Percentiles rank a stretch among this genome's conserved stretches.
Conservation (phyloP, 2,888 invertebrate species). For the Leptinotarsa tumamoca region DNA sequence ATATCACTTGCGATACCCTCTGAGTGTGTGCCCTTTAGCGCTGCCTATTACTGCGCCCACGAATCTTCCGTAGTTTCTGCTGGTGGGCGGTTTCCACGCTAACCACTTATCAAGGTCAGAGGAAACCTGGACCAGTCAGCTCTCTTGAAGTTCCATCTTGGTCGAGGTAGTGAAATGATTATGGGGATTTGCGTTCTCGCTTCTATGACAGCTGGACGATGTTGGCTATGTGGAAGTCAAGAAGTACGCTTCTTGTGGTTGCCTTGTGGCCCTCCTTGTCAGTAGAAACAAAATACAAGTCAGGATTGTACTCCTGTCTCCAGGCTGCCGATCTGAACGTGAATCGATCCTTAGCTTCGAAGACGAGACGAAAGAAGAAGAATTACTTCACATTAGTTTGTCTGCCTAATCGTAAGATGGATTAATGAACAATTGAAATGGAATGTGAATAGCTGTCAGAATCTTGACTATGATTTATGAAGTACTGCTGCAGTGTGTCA, state of each 20-base stretch:
- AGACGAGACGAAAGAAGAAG: background rate
- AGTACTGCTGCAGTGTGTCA: too few relatives aligned
- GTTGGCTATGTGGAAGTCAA: slow-evolving; percentile 38
- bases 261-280: slow-evolving; percentile 3
- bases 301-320: slow-evolving; percentile 36
- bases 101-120: too few relatives aligned
- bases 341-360: slow-evolving; percentile 1
- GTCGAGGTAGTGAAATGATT: background rate
- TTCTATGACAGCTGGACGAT: slow-evolving; percentile 30
- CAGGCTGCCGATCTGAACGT: slow-evolving; percentile 25
- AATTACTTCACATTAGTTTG: too few relatives aligned
- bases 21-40: too few relatives aligned
- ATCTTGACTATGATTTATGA: too few relatives aligned
- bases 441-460: too few relatives aligned
- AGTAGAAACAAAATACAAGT: slow-evolving; percentile 30
- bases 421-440: too few relatives aligned
- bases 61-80: too few relatives aligned
- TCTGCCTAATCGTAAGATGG: too few relatives aligned
- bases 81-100: too few relatives aligned
- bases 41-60: too few relatives aligned
- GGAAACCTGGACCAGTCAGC: background rate
- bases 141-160: background rate
- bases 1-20: too few relatives aligned
- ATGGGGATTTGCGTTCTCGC: background rate
- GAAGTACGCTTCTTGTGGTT: slow-evolving; percentile 26